Evolutionary conservation across 2,113 vertebrate genomes (phyloP).

Genomic region (Gopherus flavomarginatus): DNA sequence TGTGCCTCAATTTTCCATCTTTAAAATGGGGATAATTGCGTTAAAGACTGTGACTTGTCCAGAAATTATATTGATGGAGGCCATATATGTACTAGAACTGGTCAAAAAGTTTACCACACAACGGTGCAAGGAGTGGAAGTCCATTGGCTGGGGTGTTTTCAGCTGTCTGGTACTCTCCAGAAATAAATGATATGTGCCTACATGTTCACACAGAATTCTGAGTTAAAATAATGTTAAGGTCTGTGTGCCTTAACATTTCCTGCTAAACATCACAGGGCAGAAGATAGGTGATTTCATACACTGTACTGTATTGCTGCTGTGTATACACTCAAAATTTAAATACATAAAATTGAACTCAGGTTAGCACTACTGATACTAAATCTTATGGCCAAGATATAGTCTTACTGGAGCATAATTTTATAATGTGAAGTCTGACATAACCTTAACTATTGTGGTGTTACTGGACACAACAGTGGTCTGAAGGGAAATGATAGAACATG

Average conservation of each 20-base stretch:
- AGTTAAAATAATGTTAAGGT: background rate
- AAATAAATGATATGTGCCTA: background rate
- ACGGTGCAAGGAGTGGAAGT: background rate
- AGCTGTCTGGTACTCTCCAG: background rate
- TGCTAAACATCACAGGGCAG: background rate
- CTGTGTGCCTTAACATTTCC: background rate
- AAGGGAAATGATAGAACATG: background rate
- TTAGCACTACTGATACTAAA: background rate
- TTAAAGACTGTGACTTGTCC: background rate
- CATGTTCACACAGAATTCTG: background rate
- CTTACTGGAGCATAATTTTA: background rate
- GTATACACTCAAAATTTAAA: background rate
- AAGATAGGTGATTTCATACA: background rate
- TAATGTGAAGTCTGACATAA: background rate
- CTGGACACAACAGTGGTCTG: background rate
- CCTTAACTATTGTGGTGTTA: background rate
- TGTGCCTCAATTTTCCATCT: background rate
- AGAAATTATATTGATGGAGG: background rate
- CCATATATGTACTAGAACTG: background rate
- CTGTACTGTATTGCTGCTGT: background rate
- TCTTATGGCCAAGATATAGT: background rate
- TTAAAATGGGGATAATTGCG: background rate
- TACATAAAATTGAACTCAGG: background rate
- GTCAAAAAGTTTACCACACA: background rate
- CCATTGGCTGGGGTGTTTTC: background rate